Evolutionary conservation across 2,797 vertebrate species (phyloP).

Genomic region (Esox lucius): DNA sequence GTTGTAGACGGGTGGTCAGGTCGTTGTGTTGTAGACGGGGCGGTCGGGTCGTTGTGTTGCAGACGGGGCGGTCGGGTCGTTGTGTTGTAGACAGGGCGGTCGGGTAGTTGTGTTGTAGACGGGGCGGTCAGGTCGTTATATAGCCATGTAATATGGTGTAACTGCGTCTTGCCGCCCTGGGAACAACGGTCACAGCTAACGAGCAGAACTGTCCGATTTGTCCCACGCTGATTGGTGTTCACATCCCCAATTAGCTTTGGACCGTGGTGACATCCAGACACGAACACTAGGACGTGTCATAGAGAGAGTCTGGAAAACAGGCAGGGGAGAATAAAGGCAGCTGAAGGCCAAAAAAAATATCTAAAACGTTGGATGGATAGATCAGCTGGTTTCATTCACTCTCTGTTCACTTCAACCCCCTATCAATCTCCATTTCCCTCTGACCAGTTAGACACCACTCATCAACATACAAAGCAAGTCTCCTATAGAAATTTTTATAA

Average conservation of each 20-base stretch:
- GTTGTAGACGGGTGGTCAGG: too few relatives aligned
- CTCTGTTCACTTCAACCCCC: slow-evolving; percentile 25
- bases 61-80: too few relatives aligned
- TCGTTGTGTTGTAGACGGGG: too few relatives aligned
- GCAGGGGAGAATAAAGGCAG: slow-evolving; percentile 13
- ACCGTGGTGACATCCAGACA: slow-evolving; percentile 88
- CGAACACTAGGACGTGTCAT: slow-evolving; percentile 82
- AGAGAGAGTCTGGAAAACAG: slow-evolving; percentile 43
- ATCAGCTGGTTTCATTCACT: slow-evolving; percentile 38
- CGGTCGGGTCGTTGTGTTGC: too few relatives aligned
- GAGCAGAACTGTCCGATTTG: slow-evolving; percentile 93
- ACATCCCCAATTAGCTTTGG: slow-evolving; percentile 90
- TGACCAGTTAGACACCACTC: slow-evolving; percentile 56
- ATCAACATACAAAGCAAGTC: slow-evolving; percentile 70
- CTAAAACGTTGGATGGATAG: slow-evolving; percentile 22
- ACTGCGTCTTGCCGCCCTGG: slow-evolving; percentile 54
- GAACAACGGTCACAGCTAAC: slow-evolving; percentile 82
- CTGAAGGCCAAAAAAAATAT: neutral
- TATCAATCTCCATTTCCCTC: slow-evolving; percentile 65
- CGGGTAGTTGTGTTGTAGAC: too few relatives aligned
- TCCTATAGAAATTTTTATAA: slow-evolving; percentile 74
- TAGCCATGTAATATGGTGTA: slow-evolving; percentile 13
- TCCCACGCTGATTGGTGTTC: slow-evolving; percentile 94
- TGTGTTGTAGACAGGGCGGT: too few relatives aligned
- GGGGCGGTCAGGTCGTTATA: neutral